Conservation (phyloP, 2,888 invertebrate species). For the Amphipyra tragopoginis region DNA sequence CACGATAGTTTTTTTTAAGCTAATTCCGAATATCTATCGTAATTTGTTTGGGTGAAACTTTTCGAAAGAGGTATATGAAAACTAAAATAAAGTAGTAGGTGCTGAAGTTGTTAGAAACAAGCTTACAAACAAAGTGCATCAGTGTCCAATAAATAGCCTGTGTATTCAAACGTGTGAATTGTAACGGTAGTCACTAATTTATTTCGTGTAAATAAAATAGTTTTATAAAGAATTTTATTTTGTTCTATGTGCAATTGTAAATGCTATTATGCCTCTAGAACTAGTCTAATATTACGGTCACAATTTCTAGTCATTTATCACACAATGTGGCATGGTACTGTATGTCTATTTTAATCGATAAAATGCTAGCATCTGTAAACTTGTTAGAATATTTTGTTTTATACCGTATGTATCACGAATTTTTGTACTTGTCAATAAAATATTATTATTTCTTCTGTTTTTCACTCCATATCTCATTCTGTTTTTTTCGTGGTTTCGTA, state of each 20-base stretch:
- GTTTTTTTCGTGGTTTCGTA: too few relatives aligned
- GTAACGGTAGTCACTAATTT: conserved; percentile 42
- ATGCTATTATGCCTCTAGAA: conserved; percentile 57
- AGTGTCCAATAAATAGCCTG: conserved; percentile 50
- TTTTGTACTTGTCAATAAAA: conserved; percentile 70
- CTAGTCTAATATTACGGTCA: conserved; percentile 46
- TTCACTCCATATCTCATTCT: neutral
- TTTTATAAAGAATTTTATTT: conserved; percentile 44
- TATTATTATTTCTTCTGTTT: conserved; percentile 33
- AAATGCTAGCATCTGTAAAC: conserved; percentile 31
- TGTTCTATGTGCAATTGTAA: conserved; percentile 65
- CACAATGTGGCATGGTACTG: conserved; percentile 44
- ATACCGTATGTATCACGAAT: conserved; percentile 55
- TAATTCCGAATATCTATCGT: too few relatives aligned
- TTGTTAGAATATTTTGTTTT: conserved; percentile 42
- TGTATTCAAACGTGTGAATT: conserved; percentile 32
- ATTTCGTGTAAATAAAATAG: conserved; percentile 48
- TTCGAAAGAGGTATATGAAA: conserved; percentile 26
- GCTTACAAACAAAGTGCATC: conserved; percentile 49
- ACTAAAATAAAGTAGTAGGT: conserved; percentile 17
- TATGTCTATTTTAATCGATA: conserved; percentile 53
- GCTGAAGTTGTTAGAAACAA: conserved; percentile 43
- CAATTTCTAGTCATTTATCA: conserved; percentile 65
- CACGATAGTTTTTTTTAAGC: too few relatives aligned
- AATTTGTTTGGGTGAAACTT: neutral